A percentile compares a stretch with the other conserved stretches of the same genome.
These are phyloP conservation scores for cat (Felis catus) DNA, from an alignment of 2,113 vertebrate species.

Conservation along the genomic window DNA sequence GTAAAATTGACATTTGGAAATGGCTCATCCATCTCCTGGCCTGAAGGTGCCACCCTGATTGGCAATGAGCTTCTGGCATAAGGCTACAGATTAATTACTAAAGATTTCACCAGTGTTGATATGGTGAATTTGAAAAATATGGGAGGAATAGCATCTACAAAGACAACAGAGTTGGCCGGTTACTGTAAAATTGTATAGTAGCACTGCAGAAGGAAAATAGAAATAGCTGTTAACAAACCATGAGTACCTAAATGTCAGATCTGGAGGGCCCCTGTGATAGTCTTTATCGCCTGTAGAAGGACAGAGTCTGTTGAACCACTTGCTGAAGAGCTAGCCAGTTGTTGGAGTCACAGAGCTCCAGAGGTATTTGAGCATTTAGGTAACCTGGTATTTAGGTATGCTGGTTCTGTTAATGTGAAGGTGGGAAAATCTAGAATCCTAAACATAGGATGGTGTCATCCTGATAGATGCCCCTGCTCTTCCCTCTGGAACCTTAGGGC, in stretches of 20 bases:
- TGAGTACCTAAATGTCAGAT: constrained; percentile 9
- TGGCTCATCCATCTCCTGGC: not conserved
- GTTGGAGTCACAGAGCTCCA: not conserved
- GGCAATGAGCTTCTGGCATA: not conserved
- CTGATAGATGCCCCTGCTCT: not conserved
- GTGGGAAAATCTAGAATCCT: not conserved
- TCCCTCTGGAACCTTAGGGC: not conserved
- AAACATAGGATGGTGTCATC: not conserved
- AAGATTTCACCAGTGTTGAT: not conserved
- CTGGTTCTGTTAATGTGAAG: not conserved
- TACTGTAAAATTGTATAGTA: not conserved
- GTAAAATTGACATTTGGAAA: constrained; percentile 10
- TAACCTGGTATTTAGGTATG: not conserved
- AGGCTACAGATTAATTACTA: not conserved
- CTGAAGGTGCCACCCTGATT: not conserved
- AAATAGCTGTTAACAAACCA: not conserved
- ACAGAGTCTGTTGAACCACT: not conserved
- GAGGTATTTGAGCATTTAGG: not conserved
- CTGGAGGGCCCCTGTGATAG: not conserved
- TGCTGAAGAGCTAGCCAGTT: not conserved
- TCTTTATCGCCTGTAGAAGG: not conserved
- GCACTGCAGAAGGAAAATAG: constrained; percentile 1
- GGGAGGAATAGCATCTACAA: not conserved
- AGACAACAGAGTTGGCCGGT: not conserved
- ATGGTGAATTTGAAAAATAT: not conserved